phyloP scores from a whole-genome alignment of 1,140 invertebrate genomes.

The Drosophila tani region DNA sequence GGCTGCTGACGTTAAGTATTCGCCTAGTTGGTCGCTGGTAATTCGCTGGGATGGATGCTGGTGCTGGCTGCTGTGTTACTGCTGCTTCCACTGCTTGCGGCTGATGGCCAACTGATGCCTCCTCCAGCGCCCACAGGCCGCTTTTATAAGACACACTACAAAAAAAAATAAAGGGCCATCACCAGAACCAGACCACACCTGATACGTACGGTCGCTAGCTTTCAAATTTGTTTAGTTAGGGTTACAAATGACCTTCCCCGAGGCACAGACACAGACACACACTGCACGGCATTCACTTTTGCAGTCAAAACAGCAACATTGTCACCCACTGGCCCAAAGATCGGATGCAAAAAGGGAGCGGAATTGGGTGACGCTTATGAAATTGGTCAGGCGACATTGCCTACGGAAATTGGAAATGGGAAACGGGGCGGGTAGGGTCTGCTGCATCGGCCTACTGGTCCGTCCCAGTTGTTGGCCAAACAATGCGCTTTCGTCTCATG shows the following conservation, averaged over 20 bases:
- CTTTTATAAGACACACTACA: constrained; percentile 58
- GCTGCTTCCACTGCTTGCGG: constrained; percentile 22
- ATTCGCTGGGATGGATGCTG: constrained; percentile 49
- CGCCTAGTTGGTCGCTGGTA: constrained; percentile 63
- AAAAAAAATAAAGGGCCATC: constrained; percentile 52
- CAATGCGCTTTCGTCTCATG: constrained; percentile 55
- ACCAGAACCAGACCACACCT: constrained; percentile 69
- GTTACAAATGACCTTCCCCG: constrained; percentile 78
- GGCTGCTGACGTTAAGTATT: constrained; percentile 68
- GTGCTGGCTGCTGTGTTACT: constrained; percentile 13
- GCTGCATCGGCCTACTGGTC: constrained; percentile 14
- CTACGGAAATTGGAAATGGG: constrained; percentile 72
- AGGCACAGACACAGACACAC: constrained; percentile 13
- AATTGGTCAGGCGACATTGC: constrained; percentile 51
- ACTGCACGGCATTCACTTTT: constrained; percentile 71
- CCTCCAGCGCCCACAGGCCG: constrained; percentile 22
- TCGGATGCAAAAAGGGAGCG: background rate
- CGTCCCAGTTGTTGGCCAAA: constrained; percentile 29
- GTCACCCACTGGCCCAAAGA: constrained; percentile 50
- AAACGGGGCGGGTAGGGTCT: background rate
- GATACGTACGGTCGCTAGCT: constrained; percentile 64
- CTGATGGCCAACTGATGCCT: constrained; percentile 65
- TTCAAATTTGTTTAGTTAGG: constrained; percentile 83
- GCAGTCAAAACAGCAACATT: constrained; percentile 24
- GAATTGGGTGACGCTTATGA: constrained; percentile 27